Conservation (phyloP, 2,113 vertebrate genomes). For the Gila orcuttii region DNA sequence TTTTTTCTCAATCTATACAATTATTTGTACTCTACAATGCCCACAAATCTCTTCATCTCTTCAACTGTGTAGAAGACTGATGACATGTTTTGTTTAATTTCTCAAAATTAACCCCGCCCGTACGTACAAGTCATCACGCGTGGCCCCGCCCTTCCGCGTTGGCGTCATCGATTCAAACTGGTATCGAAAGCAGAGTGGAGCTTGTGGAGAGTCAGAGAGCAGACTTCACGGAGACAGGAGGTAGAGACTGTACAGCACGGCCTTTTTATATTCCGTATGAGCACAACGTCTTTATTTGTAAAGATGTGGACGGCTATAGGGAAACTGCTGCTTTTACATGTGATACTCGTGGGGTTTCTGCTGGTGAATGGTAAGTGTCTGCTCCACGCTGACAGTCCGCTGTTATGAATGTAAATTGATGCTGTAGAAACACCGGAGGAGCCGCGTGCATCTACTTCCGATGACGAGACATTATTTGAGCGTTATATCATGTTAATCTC, state of each 20-base stretch:
- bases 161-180: slow-evolving; percentile 73
- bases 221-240: slow-evolving; percentile 53
- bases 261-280: slow-evolving; percentile 56
- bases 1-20: not conserved
- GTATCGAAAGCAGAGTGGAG: slow-evolving; percentile 59
- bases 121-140: slow-evolving; percentile 41
- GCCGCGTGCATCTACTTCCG: slow-evolving; percentile 10
- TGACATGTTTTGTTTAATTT: not conserved
- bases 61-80: not conserved
- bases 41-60: not conserved
- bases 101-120: slow-evolving; percentile 14
- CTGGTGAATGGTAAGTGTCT: slow-evolving; percentile 64
- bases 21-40: not conserved
- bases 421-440: slow-evolving; percentile 21
- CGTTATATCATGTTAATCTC: not conserved
- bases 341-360: slow-evolving; percentile 72
- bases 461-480: slow-evolving; percentile 23
- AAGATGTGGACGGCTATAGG: slow-evolving; percentile 76
- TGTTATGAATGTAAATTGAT: slow-evolving; percentile 15
- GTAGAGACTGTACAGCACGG: slow-evolving; percentile 50
- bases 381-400: slow-evolving; percentile 31
- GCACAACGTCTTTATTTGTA: slow-evolving; percentile 64
- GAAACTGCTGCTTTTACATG: slow-evolving; percentile 74
- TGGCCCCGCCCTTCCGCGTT: slow-evolving; percentile 69
- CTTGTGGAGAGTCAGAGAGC: slow-evolving; percentile 37